Conservation (phyloP, 2,888 invertebrate genomes). For the Chironomus riparius region DNA sequence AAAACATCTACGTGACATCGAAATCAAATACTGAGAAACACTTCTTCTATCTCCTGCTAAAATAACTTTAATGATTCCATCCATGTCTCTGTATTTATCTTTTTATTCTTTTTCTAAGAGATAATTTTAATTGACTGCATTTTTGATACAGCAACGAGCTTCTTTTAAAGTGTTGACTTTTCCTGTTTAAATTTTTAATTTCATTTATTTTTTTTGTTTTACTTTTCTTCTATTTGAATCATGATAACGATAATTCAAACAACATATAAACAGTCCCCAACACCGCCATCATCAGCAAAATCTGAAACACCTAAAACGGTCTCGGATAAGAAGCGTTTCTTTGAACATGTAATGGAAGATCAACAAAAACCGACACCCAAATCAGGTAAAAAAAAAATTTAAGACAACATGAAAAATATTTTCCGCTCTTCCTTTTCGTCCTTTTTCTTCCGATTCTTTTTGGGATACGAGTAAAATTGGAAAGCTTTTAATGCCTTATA, state of each 20-base stretch:
- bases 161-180: background rate
- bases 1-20: too few species aligned
- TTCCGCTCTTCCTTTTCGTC: background rate
- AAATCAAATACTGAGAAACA: too few species aligned
- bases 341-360: slow-evolving; percentile 93
- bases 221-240: slow-evolving; percentile 31
- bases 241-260: background rate
- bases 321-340: slow-evolving; percentile 88
- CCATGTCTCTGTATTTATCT: background rate
- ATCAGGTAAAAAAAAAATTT: slow-evolving; percentile 52
- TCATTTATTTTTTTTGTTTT: slow-evolving; percentile 15
- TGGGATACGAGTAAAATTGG: background rate
- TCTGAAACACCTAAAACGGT: slow-evolving; percentile 64
- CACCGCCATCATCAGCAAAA: slow-evolving; percentile 62
- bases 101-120: background rate
- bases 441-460: background rate
- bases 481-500: background rate
- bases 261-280: slow-evolving; percentile 32
- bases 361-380: slow-evolving; percentile 77
- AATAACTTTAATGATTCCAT: too few species aligned
- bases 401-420: background rate
- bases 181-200: background rate
- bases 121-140: background rate
- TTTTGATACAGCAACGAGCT: too few species aligned
- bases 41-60: too few species aligned